Percentiles rank a stretch among this genome's conserved stretches.
phyloP scores from a whole-genome alignment of 2,113 vertebrate species.

The Chloroceryle aenea region DNA sequence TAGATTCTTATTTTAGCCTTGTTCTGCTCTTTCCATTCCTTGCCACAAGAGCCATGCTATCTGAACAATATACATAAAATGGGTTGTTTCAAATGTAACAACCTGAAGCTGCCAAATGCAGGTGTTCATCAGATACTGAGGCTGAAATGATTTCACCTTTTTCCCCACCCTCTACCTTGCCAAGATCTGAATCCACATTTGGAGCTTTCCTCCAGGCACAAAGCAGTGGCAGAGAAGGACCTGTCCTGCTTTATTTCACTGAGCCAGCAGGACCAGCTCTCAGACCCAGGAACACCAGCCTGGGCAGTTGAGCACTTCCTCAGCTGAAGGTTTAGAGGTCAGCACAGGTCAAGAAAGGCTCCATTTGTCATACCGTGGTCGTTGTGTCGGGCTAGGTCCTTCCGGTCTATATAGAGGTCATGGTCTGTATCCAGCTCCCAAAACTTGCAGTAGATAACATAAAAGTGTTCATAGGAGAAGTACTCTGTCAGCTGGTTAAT shows the following conservation, averaged over 20 bases:
- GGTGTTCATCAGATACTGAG: background rate
- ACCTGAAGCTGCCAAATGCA: background rate
- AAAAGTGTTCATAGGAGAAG: slow-evolving; percentile 98
- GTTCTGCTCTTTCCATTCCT: background rate
- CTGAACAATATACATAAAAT: background rate
- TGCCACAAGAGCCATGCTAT: background rate
- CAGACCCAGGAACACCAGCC: background rate
- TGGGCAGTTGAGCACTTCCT: background rate
- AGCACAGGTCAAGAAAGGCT: background rate
- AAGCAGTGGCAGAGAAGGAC: background rate
- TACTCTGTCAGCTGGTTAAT: slow-evolving; percentile 95
- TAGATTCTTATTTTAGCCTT: background rate
- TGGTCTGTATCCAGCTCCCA: slow-evolving; percentile 97
- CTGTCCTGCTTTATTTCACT: background rate
- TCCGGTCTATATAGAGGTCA: slow-evolving; percentile 91
- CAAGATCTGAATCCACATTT: background rate
- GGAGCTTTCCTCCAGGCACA: background rate
- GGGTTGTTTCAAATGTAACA: background rate
- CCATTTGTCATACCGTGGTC: slow-evolving; percentile 85
- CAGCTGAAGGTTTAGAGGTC: background rate
- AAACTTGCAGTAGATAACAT: slow-evolving; percentile 98
- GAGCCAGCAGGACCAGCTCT: background rate
- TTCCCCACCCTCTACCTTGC: background rate
- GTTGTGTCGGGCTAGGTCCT: slow-evolving; percentile 89
- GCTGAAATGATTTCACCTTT: background rate